Base-by-base conservation (phyloP, 2,888 invertebrate species). In the Drosophila barbarae region DNA sequence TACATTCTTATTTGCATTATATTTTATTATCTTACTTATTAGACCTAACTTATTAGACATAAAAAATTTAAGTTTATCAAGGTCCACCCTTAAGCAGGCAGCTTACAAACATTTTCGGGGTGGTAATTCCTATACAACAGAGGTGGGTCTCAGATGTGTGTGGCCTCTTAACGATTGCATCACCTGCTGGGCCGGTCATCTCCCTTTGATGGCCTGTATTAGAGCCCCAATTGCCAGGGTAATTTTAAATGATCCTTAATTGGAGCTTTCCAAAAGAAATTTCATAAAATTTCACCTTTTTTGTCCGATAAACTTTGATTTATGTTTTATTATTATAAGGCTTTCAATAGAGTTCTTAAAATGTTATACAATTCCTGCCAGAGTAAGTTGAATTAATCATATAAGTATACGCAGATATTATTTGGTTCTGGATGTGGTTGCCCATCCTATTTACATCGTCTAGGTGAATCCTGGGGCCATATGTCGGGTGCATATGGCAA, bases 121-220 rank as follows among this genome's bases (percentile, higher is more conserved):
- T 39, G 39, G 32, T 57, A 18, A 13, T 13, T 30, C 46, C 30
- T 15, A 8, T 5, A 26, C 60, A 36, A 18, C 32, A 32, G 10
- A 44, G 10, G 44, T 30, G 51, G 23, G 32, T 36, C 49, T 41
- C 60, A 47, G 32, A 44, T 21, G 23, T 46, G 9, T 32, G 15
- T 34, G 57, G 5, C 18, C 13, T 8, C 46, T 60, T 71, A 47
- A 54, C 47, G 32, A 56, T 53, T 61, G 49, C 56, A 51, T 34
- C 82, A 78, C 84, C 84, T 81, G 82, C 84, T 81, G 78, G 10
- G 76, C 28, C 59, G 73, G 73, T 66, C 84, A 81, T 39, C 59
- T 57, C 46, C 2, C 41, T 35, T 51, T 54, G 44, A 49, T 47
- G 13, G 57, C 50, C 50, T 42, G 65, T 56, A 77, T 71, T 34